Conservation (phyloP, 1,140 invertebrate species). For the Drosophila trapezifrons region DNA sequence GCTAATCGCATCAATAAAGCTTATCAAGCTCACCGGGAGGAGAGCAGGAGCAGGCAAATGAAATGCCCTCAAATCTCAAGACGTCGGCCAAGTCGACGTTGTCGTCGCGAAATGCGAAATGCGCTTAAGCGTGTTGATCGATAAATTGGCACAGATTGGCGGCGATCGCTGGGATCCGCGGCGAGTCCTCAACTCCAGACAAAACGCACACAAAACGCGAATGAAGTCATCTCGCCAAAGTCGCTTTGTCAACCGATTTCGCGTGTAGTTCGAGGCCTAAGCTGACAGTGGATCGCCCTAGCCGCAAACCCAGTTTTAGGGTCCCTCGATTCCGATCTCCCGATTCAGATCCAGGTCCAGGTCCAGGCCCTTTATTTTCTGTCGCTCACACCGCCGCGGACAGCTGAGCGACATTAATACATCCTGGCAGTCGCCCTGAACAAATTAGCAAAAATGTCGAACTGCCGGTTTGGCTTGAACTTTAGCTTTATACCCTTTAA, state of each 20-base stretch:
- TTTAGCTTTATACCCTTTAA: conserved; percentile 11
- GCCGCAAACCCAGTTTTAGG: conserved; percentile 33
- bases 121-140: conserved; percentile 81
- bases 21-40: conserved; percentile 67
- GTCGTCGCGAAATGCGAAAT: conserved; percentile 56
- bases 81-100: conserved; percentile 27
- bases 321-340: conserved; percentile 12
- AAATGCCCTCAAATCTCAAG: conserved; percentile 65
- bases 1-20: conserved; percentile 82
- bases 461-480: conserved; percentile 47
- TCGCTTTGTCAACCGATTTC: conserved; percentile 79
- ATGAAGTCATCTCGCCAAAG: conserved; percentile 75
- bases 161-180: conserved; percentile 29
- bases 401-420: conserved; percentile 80
- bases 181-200: conserved; percentile 23
- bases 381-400: conserved; percentile 45
- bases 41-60: conserved; percentile 36
- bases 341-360: neutral
- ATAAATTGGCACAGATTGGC: conserved; percentile 73
- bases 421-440: conserved; percentile 72
- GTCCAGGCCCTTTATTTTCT: conserved; percentile 35
- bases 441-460: conserved; percentile 68
- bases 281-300: conserved; percentile 74
- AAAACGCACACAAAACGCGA: conserved; percentile 74
- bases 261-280: conserved; percentile 73